Evolutionary conservation across 2,113 vertebrate genomes (phyloP).

Genomic region (Strigops habroptila): DNA sequence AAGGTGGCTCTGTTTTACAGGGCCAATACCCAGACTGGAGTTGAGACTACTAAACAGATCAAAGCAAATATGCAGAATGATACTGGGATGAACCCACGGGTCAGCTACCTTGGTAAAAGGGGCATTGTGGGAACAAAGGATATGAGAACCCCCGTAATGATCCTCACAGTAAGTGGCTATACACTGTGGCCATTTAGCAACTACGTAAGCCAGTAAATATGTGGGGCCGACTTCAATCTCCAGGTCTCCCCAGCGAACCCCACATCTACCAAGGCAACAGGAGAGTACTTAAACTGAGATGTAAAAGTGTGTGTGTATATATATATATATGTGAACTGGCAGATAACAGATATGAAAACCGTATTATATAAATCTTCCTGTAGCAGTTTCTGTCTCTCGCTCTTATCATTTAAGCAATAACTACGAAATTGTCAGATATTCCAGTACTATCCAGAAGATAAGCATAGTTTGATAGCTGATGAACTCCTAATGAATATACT

Average conservation of each 20-base stretch:
- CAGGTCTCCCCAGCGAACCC: not conserved
- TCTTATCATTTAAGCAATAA: constrained; percentile 16
- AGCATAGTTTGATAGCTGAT: constrained; percentile 5
- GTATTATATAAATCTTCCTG: not conserved
- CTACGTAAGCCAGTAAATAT: not conserved
- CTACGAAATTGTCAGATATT: constrained; percentile 6
- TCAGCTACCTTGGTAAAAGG: not conserved
- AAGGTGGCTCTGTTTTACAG: not conserved
- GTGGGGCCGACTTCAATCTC: not conserved
- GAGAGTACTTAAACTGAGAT: not conserved
- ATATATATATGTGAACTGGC: not conserved
- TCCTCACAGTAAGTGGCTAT: not conserved
- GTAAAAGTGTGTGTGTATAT: not conserved
- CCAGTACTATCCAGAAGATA: not conserved
- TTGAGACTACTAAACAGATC: not conserved
- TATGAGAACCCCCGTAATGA: not conserved
- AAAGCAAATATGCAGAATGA: not conserved
- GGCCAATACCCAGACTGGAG: not conserved
- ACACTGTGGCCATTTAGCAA: not conserved
- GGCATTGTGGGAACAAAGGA: not conserved
- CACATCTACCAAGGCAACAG: not conserved
- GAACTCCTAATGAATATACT: constrained; percentile 70
- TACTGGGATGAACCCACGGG: not conserved
- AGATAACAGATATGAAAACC: not conserved
- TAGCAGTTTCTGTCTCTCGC: not conserved